Evolutionary conservation across 2,888 invertebrate species (phyloP).

Genomic region (Apamea sordens): DNA sequence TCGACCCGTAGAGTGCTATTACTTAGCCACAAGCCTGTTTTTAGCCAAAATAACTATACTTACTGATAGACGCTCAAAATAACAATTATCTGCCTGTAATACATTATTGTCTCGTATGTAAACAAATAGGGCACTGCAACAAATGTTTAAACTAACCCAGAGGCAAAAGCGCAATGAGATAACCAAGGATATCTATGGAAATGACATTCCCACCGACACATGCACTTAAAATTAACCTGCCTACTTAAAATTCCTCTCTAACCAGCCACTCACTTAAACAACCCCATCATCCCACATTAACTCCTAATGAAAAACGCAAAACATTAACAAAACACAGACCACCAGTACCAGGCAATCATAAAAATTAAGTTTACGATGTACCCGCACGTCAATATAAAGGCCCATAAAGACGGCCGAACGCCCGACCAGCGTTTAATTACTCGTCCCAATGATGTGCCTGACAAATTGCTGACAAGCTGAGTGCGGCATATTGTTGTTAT

Average conservation of each 20-base stretch:
- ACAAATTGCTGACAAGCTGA: constrained; percentile 78
- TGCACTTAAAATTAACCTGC: not conserved
- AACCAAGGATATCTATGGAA: no score
- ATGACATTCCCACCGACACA: not conserved
- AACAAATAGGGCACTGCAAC: not conserved
- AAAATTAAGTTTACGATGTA: constrained; percentile 69
- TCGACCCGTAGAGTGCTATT: no score
- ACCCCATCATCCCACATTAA: constrained; percentile 7
- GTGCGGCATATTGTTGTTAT: constrained; percentile 61
- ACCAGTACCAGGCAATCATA: constrained; percentile 55
- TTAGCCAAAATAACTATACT: no score
- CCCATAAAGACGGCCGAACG: constrained; percentile 68
- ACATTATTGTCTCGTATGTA: not conserved
- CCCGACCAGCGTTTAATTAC: constrained; percentile 77
- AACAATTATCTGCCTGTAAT: not conserved
- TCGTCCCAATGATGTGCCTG: constrained; percentile 76
- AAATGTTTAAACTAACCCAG: not conserved
- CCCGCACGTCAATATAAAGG: constrained; percentile 60
- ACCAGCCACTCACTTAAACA: not conserved
- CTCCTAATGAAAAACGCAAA: constrained; percentile 12
- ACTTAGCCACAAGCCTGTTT: no score
- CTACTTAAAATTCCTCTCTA: not conserved
- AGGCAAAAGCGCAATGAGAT: not conserved
- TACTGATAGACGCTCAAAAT: not conserved
- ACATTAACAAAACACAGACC: constrained; percentile 17